These are phyloP conservation scores for Carcharodon carcharias DNA, from an alignment of 2,797 vertebrate genomes.

Conservation along the genomic window DNA sequence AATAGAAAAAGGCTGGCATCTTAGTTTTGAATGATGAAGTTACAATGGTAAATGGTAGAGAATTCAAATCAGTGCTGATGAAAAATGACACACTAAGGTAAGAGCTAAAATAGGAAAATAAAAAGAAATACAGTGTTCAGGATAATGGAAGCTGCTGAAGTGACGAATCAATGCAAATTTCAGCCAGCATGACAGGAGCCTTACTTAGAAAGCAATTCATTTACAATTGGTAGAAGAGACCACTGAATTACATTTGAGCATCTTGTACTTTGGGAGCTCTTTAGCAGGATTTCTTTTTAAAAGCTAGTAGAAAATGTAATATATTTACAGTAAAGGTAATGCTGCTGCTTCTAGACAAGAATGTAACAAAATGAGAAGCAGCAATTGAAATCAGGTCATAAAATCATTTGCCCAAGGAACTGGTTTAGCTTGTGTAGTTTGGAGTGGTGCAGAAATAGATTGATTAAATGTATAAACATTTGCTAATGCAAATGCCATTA, in stretches of 20 bases:
- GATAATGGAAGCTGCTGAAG: background rate
- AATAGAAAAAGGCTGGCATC: background rate
- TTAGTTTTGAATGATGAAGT: constrained; percentile 9
- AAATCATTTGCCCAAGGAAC: background rate
- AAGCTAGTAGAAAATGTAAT: background rate
- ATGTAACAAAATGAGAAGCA: background rate
- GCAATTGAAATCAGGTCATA: background rate
- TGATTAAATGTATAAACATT: background rate
- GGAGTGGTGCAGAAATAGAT: background rate
- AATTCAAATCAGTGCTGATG: background rate
- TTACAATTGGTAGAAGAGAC: background rate
- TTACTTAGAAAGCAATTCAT: background rate
- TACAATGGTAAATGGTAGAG: background rate
- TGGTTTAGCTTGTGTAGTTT: background rate
- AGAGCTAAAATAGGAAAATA: background rate
- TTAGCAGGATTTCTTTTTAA: background rate
- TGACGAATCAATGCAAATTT: background rate
- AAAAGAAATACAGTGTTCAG: background rate
- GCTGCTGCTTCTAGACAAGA: background rate
- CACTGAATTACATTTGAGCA: background rate
- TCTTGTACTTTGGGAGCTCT: background rate
- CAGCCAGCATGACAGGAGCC: background rate
- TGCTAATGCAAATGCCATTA: background rate
- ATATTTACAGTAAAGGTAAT: background rate
- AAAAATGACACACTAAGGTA: background rate